Base-by-base conservation (phyloP, 2,797 vertebrate species). In the Galaxias olidus region DNA sequence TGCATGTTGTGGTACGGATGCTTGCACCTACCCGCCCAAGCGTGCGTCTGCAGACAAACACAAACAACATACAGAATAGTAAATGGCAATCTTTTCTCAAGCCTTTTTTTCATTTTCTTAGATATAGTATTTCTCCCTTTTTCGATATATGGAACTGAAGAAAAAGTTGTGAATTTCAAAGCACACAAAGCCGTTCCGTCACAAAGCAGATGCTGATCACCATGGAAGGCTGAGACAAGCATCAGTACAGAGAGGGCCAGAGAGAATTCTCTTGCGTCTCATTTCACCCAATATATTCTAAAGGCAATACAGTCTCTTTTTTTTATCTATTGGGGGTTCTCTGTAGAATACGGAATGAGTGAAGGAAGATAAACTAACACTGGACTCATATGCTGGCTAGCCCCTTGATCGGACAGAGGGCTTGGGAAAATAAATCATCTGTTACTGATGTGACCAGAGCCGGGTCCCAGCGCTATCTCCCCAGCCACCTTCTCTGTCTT, bases 241-340 rank as follows among this genome's bases (percentile, higher is more conserved):
- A 72, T 78, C 72, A 71, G 76, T 87, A 84, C 80, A 80, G 79
- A 85, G 75, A 77, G 68, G 43, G 73, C 61, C 68, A 79, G 74
- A 63, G 61, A 73, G 75, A 78, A 78, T 81, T 80, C 87, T 84
- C 82, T 58, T 18, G 77, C 71, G 84, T 77, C 77, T 86, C 82
- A 79, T 90, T 89, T 79, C 69, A 74, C 74, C 78, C 83, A 84
- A 87, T 90, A 87, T 80, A 85, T 88, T 84, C 88, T 81, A 83
- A 71, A 73, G 82, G 71, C 62, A 74, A 82, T 84, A 72, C 66
- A 58, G 73, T 74, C 65, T 72, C 78, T 82, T 72, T 75, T 79
- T 82, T 72, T 75, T 76, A 72, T 76, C 61, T 74, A 30, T 70
- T 20, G 50, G 65, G 68, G 54, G 63, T 45, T 51, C 80, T 76